Conservation (phyloP, 2,113 vertebrate genomes). For the Pao palembangensis region DNA sequence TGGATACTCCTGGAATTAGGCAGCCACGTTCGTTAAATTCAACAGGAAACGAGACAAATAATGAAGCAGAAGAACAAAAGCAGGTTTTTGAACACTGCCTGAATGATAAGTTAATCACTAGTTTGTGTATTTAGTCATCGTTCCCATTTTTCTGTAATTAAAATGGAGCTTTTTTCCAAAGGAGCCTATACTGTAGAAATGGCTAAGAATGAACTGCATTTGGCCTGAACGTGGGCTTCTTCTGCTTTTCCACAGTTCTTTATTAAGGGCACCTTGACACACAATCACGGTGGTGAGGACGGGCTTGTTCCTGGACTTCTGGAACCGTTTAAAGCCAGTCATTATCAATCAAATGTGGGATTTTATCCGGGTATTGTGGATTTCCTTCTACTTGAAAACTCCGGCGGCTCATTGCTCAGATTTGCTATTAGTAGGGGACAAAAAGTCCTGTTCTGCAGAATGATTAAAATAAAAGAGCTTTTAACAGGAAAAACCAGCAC, state of each 20-base stretch:
- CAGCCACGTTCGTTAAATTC: too few species aligned
- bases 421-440: constrained; percentile 4
- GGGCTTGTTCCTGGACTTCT: neutral
- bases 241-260: neutral
- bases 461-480: neutral
- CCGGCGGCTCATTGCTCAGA: constrained; percentile 29
- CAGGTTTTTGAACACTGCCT: too few species aligned
- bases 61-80: too few species aligned
- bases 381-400: constrained; percentile 33
- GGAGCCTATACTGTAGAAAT: too few species aligned
- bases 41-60: too few species aligned
- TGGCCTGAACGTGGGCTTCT: neutral
- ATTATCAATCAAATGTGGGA: constrained; percentile 37
- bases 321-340: constrained; percentile 12
- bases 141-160: too few species aligned
- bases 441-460: too few species aligned
- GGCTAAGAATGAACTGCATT: neutral
- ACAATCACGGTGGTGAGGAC: neutral
- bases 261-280: constrained; percentile 10
- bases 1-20: too few species aligned
- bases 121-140: too few species aligned
- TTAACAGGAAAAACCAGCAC: neutral
- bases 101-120: too few species aligned
- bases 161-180: too few species aligned
- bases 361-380: constrained; percentile 7